These are phyloP conservation scores for Incurvaria masculella DNA, from an alignment of 2,888 invertebrate species.

Conservation along the genomic window DNA sequence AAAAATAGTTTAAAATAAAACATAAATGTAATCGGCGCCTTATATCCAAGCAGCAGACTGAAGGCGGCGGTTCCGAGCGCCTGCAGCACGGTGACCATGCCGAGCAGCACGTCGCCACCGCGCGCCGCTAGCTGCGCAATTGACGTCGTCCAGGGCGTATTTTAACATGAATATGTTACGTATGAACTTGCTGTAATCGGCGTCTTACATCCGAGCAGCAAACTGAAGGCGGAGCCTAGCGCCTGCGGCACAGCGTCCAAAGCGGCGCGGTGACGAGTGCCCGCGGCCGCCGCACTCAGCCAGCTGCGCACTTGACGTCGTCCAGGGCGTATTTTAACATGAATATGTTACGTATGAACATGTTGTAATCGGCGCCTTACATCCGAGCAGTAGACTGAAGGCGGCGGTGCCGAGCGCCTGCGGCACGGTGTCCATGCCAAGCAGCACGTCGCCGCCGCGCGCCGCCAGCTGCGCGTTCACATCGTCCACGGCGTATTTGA, in stretches of 20 bases:
- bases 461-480: conserved; percentile 62
- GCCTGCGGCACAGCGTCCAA: conserved; percentile 78
- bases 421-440: conserved; percentile 76
- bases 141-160: conserved; percentile 86
- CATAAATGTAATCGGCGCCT: too few relatives aligned
- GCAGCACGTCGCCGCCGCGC: conserved; percentile 44
- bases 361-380: too few relatives aligned
- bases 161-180: conserved; percentile 98
- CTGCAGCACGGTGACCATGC: conserved; percentile 75
- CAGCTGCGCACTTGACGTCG: conserved; percentile 66
- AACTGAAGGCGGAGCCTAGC: conserved; percentile 69
- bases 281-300: conserved; percentile 40
- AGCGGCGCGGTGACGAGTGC: conserved; percentile 63
- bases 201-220: conserved; percentile 90
- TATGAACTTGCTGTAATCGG: too few relatives aligned
- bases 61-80: conserved; percentile 76
- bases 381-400: conserved; percentile 80
- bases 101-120: conserved; percentile 56
- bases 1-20: too few relatives aligned
- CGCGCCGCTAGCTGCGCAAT: conserved; percentile 51
- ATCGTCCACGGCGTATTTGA: conserved; percentile 90
- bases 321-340: conserved; percentile 94
- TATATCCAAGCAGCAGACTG: conserved; percentile 85
- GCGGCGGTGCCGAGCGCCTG: conserved; percentile 77
- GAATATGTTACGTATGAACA: too few relatives aligned